Conservation (phyloP, 2,797 vertebrate genomes). For the Gallinago nigripennis region DNA sequence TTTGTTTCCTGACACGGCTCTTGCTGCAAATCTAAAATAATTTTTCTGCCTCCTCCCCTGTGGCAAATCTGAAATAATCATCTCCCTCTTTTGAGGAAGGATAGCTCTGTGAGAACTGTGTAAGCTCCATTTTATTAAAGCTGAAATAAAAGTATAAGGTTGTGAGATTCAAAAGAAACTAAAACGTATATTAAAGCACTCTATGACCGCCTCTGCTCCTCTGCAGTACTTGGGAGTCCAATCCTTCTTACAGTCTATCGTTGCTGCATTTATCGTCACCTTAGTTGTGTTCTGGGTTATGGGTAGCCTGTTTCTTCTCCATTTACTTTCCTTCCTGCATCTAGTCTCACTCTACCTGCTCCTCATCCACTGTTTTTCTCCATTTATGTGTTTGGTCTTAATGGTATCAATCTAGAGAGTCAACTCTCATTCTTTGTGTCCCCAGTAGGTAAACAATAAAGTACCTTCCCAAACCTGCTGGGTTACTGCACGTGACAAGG, state of each 20-base stretch:
- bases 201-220: not conserved
- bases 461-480: not conserved
- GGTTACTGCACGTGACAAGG: not conserved
- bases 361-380: not conserved
- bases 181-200: not conserved
- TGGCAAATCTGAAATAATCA: not conserved
- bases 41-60: not conserved
- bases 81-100: not conserved
- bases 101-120: not conserved
- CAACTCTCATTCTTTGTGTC: not conserved
- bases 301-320: not conserved
- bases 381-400: not conserved
- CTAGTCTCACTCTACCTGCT: not conserved
- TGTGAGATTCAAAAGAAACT: not conserved
- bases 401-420: not conserved
- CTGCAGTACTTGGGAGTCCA: not conserved
- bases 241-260: not conserved
- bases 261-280: not conserved
- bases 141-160: not conserved
- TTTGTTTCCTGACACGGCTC: not conserved
- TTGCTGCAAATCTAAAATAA: not conserved
- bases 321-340: not conserved
- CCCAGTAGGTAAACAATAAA: not conserved
- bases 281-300: not conserved
- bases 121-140: not conserved